phyloP scores from a whole-genome alignment of 2,797 vertebrate species.

The Phalloptychus januarius region DNA sequence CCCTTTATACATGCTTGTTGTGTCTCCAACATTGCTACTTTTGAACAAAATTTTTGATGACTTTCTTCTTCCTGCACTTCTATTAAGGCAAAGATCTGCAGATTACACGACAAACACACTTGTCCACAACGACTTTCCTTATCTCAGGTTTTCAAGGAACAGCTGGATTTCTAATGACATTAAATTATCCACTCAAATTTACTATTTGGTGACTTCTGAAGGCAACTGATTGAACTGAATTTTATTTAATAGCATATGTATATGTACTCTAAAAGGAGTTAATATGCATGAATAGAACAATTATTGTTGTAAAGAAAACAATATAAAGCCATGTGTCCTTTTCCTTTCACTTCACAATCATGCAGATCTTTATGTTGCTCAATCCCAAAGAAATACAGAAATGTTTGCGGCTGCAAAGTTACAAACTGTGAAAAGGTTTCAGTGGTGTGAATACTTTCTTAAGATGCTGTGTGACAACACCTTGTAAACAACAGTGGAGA shows the following conservation, averaged over 20 bases:
- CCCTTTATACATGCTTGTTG: not conserved
- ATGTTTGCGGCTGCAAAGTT: not conserved
- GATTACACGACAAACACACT: not conserved
- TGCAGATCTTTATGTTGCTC: not conserved
- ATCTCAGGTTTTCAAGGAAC: not conserved
- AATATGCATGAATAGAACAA: not conserved
- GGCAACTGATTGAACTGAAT: not conserved
- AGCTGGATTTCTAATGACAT: not conserved
- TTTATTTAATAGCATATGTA: not conserved
- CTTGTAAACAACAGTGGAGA: constrained; percentile 92
- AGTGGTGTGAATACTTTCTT: not conserved
- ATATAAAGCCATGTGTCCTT: not conserved
- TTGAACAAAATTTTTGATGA: not conserved
- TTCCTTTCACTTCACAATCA: not conserved
- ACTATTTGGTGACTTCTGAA: not conserved
- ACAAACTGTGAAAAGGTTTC: not conserved
- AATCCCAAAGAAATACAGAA: not conserved
- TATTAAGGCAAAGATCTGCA: not conserved
- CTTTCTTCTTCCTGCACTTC: not conserved
- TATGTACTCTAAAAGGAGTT: not conserved
- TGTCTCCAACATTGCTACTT: not conserved
- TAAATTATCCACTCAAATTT: not conserved
- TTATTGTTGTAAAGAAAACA: not conserved
- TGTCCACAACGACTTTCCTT: not conserved
- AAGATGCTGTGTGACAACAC: constrained; percentile 60